Percentiles rank a stretch among this genome's conserved stretches.
Conservation (phyloP, 2,888 invertebrate genomes). For the Oconnorella tubifera region DNA sequence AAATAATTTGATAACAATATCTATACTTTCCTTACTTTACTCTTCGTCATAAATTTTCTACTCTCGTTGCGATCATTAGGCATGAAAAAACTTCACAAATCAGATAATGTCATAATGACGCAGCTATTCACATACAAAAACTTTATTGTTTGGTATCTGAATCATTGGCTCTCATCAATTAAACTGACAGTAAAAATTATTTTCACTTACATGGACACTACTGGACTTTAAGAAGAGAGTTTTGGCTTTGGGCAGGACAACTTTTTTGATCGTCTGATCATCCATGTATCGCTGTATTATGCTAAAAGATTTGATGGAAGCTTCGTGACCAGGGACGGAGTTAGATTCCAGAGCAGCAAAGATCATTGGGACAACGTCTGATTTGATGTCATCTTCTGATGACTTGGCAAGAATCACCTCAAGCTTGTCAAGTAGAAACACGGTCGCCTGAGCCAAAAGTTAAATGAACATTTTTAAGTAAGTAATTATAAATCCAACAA, state of each 20-base stretch:
- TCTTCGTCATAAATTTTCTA: too few relatives aligned
- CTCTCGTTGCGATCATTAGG: too few relatives aligned
- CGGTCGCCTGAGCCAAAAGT: slow-evolving; percentile 68
- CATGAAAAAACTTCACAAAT: too few relatives aligned
- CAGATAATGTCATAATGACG: too few relatives aligned
- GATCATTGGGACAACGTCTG: slow-evolving; percentile 79
- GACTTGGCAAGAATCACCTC: slow-evolving; percentile 85
- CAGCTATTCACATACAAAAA: too few relatives aligned
- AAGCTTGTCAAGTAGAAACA: slow-evolving; percentile 81
- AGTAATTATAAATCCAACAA: too few relatives aligned
- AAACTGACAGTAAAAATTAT: too few relatives aligned
- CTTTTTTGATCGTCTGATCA: slow-evolving; percentile 72
- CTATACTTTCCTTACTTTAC: too few relatives aligned
- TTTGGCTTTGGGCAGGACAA: slow-evolving; percentile 79
- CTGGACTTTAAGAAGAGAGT: slow-evolving; percentile 62
- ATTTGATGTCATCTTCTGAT: slow-evolving; percentile 71
- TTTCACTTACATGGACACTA: slow-evolving; percentile 48
- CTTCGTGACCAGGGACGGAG: slow-evolving; percentile 85
- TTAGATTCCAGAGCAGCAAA: slow-evolving; percentile 82
- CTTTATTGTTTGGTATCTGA: too few relatives aligned
- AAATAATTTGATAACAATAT: too few relatives aligned
- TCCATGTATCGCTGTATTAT: slow-evolving; percentile 80
- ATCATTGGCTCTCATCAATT: too few relatives aligned
- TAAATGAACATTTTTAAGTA: too few relatives aligned
- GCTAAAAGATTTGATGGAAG: slow-evolving; percentile 79